Evolutionary conservation across 2,113 vertebrate species (phyloP).

Genomic region (Pseudopipra pipra): DNA sequence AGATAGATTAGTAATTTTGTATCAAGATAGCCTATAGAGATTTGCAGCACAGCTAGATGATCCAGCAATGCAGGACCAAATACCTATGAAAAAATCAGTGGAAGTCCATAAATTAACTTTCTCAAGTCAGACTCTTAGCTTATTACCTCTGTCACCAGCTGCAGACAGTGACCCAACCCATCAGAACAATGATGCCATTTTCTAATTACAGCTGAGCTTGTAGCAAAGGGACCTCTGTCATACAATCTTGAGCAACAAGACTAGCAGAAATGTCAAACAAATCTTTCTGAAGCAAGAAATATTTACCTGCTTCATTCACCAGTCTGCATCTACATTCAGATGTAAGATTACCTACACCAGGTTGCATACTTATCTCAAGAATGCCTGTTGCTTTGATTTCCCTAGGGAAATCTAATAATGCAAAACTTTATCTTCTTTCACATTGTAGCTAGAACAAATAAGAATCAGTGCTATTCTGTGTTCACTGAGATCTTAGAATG

Average conservation of each 20-base stretch:
- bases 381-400: slow-evolving; percentile 17
- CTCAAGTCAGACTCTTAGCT: not conserved
- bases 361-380: not conserved
- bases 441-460: not conserved
- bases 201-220: not conserved
- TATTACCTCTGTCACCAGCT: not conserved
- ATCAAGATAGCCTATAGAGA: not conserved
- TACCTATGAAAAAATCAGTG: not conserved
- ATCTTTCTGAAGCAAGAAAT: not conserved
- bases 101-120: not conserved
- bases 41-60: not conserved
- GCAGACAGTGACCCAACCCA: not conserved
- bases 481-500: not conserved
- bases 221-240: not conserved
- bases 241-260: not conserved
- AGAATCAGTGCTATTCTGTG: not conserved
- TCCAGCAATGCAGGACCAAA: not conserved
- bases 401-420: not conserved
- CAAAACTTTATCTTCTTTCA: slow-evolving; percentile 1
- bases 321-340: not conserved
- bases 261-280: not conserved
- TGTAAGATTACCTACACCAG: not conserved
- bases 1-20: not conserved
- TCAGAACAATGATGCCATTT: not conserved
- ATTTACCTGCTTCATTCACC: not conserved